phyloP scores from a whole-genome alignment of 2,113 vertebrate species.

The Oreotragus oreotragus region DNA sequence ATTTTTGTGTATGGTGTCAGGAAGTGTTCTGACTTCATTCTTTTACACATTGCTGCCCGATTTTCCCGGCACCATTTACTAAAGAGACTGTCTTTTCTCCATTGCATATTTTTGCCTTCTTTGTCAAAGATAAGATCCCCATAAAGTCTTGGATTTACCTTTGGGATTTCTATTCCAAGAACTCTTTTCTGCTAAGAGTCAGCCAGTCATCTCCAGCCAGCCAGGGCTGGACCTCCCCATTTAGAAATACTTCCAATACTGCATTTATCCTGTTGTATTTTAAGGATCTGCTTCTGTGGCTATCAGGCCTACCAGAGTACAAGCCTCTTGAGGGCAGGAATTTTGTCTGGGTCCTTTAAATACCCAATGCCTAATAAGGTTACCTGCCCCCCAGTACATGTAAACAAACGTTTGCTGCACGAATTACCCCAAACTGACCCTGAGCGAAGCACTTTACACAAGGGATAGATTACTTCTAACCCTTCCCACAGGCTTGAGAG shows the following conservation, averaged over 20 bases:
- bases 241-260: background rate
- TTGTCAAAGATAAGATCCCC: background rate
- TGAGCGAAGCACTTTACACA: background rate
- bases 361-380: background rate
- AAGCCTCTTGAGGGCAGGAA: background rate
- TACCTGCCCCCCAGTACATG: background rate
- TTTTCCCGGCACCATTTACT: background rate
- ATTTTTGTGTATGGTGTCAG: background rate
- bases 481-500: background rate
- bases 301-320: background rate
- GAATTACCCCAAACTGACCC: background rate
- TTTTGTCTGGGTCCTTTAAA: background rate
- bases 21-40: background rate
- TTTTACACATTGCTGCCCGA: background rate
- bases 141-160: background rate
- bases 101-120: background rate
- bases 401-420: background rate
- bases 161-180: background rate
- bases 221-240: background rate
- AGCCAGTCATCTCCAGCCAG: background rate
- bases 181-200: background rate
- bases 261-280: background rate
- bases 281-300: background rate
- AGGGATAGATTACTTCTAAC: background rate
- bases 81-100: background rate